phyloP scores from a whole-genome alignment of 2,113 vertebrate species.

The Centropristis striata region DNA sequence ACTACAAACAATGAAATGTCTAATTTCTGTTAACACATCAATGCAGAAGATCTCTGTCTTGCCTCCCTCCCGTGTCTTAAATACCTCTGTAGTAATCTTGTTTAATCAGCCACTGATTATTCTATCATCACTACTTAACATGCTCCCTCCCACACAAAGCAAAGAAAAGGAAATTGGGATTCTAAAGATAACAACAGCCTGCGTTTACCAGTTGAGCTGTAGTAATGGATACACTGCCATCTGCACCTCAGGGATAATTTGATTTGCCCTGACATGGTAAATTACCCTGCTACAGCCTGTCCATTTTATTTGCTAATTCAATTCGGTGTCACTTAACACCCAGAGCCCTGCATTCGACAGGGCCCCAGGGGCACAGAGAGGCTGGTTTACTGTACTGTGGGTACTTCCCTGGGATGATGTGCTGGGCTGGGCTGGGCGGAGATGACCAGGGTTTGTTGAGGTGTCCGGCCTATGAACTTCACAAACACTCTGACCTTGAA shows the following conservation, averaged over 20 bases:
- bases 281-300: conserved; percentile 69
- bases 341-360: conserved; percentile 38
- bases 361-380: conserved; percentile 29
- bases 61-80: conserved; percentile 56
- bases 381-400: background rate
- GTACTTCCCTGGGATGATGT: background rate
- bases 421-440: conserved; percentile 1
- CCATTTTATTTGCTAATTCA: conserved; percentile 77
- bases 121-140: conserved; percentile 41
- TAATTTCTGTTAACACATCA: conserved; percentile 3
- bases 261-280: conserved; percentile 78
- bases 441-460: background rate
- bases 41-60: background rate
- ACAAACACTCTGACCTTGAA: conserved; percentile 31
- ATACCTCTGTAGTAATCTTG: conserved; percentile 44
- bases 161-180: conserved; percentile 38
- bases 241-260: conserved; percentile 76
- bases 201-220: conserved; percentile 56
- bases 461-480: conserved; percentile 13
- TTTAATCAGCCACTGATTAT: conserved; percentile 57
- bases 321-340: conserved; percentile 72
- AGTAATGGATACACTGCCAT: conserved; percentile 74
- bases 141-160: conserved; percentile 22
- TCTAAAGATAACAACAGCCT: conserved; percentile 50
- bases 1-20: conserved; percentile 13